phyloP scores from a whole-genome alignment of 2,797 vertebrate species.

The Tapera naevia region DNA sequence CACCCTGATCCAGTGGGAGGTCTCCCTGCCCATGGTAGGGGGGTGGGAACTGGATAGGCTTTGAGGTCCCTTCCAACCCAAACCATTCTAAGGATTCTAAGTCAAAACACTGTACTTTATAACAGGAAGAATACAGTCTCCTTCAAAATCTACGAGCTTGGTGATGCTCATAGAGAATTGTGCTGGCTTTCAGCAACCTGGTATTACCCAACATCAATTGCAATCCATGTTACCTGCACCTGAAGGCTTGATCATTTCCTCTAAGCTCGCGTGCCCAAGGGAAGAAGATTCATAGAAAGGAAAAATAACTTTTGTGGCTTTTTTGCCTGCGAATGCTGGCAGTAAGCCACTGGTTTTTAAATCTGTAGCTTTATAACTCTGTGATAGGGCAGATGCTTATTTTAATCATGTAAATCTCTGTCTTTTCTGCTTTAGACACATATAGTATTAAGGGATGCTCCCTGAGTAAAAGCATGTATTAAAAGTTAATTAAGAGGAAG shows the following conservation, averaged over 20 bases:
- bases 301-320: neutral
- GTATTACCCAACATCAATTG: neutral
- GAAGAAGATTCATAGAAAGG: neutral
- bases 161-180: neutral
- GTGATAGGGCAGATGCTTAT: constrained; percentile 72
- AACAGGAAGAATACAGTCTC: neutral
- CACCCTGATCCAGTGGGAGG: no score
- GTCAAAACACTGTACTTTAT: neutral
- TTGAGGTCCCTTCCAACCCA: no score
- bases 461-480: constrained; percentile 71
- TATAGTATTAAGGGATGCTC: constrained; percentile 68
- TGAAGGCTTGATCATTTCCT: neutral
- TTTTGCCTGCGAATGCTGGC: constrained; percentile 17
- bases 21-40: no score
- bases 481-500: constrained; percentile 78
- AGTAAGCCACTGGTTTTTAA: constrained; percentile 45
- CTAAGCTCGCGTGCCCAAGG: neutral
- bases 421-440: constrained; percentile 68
- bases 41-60: no score
- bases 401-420: constrained; percentile 76
- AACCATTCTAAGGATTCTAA: neutral
- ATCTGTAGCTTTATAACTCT: constrained; percentile 60
- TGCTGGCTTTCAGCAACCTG: no score
- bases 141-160: neutral
- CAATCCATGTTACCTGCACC: neutral